Evolutionary conservation across 2,888 invertebrate species (phyloP), one percentile per base, ranked within the genome.

Genomic region (Drosophila paramelanica): DNA sequence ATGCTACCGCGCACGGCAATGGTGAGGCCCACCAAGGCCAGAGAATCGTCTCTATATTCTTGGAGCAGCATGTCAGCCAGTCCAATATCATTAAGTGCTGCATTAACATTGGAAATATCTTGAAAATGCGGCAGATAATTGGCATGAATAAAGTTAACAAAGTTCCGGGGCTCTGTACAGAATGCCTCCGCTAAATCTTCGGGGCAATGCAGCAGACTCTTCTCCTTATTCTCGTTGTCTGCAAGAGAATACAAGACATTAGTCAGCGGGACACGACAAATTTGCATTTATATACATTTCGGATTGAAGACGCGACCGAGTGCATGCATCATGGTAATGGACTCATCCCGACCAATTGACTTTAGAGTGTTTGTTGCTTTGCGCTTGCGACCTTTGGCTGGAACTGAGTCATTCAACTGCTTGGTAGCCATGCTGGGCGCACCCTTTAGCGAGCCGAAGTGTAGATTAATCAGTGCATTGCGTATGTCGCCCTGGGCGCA

Each of bases 401-500:
- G 27, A 7, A 61, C 41, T n/a, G 52, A 60, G 5, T 36, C 50
- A 39, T 52, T 61, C 5, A 75, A 31, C 33, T 79, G 69, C 31
- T 70, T 81, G 39, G 78, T 89, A 8, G 52, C 70, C 66, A 90
- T 77, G 46, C 66, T 67, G 5, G 90, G 81, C 0, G 88, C 88
- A 95, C 96, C 96, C 94, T 94, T 95, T 52, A 96, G 93, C 73
- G 95, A 95, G 45, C 95, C 95, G 93, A 98, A 97, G 93, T 97
- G 96, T 57, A 97, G 93, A 92, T 97, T 96, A 81, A 97, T 95
- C 49, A 97, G 93, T 1, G 97, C 96, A 86, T 95, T 96, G 86
- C 98, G 93, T 23, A 98, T 94, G 92, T 98, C 98, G 0, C 98
- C 98, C 76, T 94, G 94, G 33, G 95, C 94, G 13, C 96, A 94